Conservation (phyloP, 2,888 invertebrate species). For the Tenthredo notha region DNA sequence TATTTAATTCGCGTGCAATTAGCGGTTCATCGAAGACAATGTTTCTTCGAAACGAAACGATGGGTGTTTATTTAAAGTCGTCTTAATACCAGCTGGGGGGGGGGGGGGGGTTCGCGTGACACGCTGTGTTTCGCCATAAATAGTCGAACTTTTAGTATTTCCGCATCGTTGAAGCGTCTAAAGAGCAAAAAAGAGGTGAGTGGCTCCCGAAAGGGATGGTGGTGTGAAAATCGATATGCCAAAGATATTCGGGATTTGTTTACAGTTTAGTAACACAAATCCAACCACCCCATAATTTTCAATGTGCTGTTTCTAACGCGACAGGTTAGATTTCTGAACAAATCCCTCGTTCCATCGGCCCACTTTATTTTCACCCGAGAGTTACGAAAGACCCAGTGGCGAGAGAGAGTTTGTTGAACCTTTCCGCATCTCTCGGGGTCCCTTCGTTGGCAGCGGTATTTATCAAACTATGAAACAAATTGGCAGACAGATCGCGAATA, state of each 20-base stretch:
- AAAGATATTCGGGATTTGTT: conserved; percentile 75
- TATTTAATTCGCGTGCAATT: not conserved
- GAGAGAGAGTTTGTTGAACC: conserved; percentile 70
- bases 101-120: not conserved
- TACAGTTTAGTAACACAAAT: conserved; percentile 77
- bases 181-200: not conserved
- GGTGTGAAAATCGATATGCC: conserved; percentile 68
- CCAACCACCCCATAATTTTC: conserved; percentile 55
- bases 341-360: conserved; percentile 51
- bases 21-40: not conserved
- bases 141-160: conserved; percentile 51
- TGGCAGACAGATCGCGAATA: conserved; percentile 75
- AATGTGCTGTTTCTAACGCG: not conserved
- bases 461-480: conserved; percentile 76
- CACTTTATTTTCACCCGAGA: conserved; percentile 20
- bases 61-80: not conserved
- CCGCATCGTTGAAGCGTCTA: conserved; percentile 62
- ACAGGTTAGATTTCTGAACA: conserved; percentile 48
- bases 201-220: not conserved
- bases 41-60: not conserved
- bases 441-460: conserved; percentile 69
- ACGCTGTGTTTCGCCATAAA: not conserved
- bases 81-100: not conserved
- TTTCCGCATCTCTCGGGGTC: conserved; percentile 54
- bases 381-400: conserved; percentile 15